Percentiles rank a stretch among this genome's conserved stretches.
Evolutionary conservation across 2,888 invertebrate species (phyloP).

Genomic region (Neocrepidodera transversa): DNA sequence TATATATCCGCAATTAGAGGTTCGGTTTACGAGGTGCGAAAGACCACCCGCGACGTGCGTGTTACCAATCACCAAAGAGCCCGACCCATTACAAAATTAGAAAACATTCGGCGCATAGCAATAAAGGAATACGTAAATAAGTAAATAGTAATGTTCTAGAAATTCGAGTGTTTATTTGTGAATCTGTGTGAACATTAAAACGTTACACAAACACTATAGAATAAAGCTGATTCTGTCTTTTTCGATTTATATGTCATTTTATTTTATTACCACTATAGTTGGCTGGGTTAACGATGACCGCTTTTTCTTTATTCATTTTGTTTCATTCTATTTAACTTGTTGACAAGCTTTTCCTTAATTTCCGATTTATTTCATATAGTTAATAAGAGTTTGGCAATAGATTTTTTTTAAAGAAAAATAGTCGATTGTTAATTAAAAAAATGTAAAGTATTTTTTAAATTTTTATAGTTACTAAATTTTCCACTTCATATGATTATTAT

Average conservation of each 20-base stretch:
- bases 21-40: constrained; percentile 49
- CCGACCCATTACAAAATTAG: constrained; percentile 53
- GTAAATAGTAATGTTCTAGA: constrained; percentile 60
- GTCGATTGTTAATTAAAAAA: too few relatives aligned
- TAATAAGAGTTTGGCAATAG: too few relatives aligned
- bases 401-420: too few relatives aligned
- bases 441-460: too few relatives aligned
- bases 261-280: background rate
- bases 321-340: too few relatives aligned
- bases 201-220: constrained; percentile 50
- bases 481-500: too few relatives aligned
- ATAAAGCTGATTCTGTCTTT: constrained; percentile 35
- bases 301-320: constrained; percentile 4
- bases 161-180: constrained; percentile 61
- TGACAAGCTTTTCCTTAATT: background rate
- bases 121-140: constrained; percentile 58
- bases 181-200: constrained; percentile 57
- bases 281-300: constrained; percentile 9
- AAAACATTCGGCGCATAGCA: constrained; percentile 54
- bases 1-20: constrained; percentile 39
- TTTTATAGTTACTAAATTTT: too few relatives aligned
- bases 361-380: too few relatives aligned
- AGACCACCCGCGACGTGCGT: constrained; percentile 40
- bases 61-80: constrained; percentile 47
- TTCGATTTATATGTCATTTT: constrained; percentile 19